Percentiles rank a stretch among this genome's conserved stretches.
Evolutionary conservation across 2,888 invertebrate genomes (phyloP).

Genomic region (Hirtodrosophila histrioides): DNA sequence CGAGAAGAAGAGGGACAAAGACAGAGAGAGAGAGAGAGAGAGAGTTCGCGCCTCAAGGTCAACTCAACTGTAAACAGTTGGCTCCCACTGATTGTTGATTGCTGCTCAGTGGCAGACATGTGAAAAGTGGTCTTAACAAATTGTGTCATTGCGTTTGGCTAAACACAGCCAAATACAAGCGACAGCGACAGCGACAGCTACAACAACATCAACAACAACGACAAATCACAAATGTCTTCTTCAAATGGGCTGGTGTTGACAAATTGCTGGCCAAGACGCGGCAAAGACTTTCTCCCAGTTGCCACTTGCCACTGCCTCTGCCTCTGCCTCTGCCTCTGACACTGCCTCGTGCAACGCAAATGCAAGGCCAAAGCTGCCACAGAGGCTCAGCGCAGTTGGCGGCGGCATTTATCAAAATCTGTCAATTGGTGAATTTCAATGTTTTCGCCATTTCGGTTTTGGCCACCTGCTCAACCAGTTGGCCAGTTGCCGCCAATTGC

Average conservation of each 20-base stretch:
- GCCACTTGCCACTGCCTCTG: constrained; percentile 3
- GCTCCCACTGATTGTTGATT: constrained; percentile 10
- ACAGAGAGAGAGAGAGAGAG: constrained; percentile 2
- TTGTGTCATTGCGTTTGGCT: constrained; percentile 69
- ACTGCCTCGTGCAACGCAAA: constrained; percentile 3
- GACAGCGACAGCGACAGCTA: constrained; percentile 27
- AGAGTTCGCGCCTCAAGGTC: constrained; percentile 42
- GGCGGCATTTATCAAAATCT: constrained; percentile 77
- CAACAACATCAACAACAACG: constrained; percentile 1
- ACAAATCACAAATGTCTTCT: constrained; percentile 61
- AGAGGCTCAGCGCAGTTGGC: constrained; percentile 12
- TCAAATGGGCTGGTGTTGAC: constrained; percentile 70
- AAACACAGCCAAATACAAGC: constrained; percentile 58
- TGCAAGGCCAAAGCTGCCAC: constrained; percentile 24
- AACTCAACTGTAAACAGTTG: constrained; percentile 21
- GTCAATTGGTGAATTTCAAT: constrained; percentile 66
- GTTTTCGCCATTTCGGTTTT: constrained; percentile 38
- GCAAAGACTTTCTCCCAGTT: constrained; percentile 44
- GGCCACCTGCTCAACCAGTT: constrained; percentile 55
- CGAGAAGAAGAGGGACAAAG: constrained; percentile 1
- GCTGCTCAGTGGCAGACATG: too few species aligned
- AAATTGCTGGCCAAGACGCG: constrained; percentile 58
- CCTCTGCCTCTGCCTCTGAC: too few species aligned
- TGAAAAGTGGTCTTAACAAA: constrained; percentile 74
- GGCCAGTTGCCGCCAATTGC: constrained; percentile 8